Base-by-base conservation (phyloP, 2,113 vertebrate genomes). In the Hemiscyllium ocellatum region DNA sequence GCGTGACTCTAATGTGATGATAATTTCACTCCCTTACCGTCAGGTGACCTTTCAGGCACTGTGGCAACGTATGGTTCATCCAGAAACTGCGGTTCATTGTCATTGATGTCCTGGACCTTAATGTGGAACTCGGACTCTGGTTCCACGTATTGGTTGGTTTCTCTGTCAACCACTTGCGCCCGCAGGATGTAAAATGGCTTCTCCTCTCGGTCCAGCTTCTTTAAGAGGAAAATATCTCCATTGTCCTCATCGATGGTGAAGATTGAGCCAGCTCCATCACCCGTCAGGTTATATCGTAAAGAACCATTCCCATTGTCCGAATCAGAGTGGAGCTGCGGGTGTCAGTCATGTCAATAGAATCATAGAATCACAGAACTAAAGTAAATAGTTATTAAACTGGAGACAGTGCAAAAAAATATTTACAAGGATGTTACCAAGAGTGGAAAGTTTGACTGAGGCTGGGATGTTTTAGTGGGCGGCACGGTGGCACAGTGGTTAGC, bases 21-120 rank as follows among this genome's bases (percentile, higher is more conserved):
- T 61, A 61, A 19, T 52, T 95, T 4, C 15, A 6, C 15, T 78
- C 56, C 96, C 97, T 1, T 98, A 99, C 99, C 99, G 85, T 97
- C 97, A 96, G 98, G 98, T 96, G 98, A 98, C 99, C 99, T 99
- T 97, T 99, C 99, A 2, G 98, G 98, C 96, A 99, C 97, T 96
- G 97, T 98, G 96, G 98, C 98, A 96, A 98, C 96, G 96, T 99
- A 99, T 13, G 99, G 99, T 96, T 97, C 98, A 95, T 98, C 97
- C 96, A 98, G 98, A 97, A 99, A 99, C 96, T 97, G 97, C 0
- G 99, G 99, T 96, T 97, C 97, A 80, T 99, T 98, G 96, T 99
- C 98, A 96, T 99, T 99, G 97, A 99, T 96, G 97, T 99, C 99
- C 96, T 96, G 97, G 96, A 99, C 98, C 96, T 97, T 98, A 97